Evolutionary conservation across 1,140 invertebrate species (phyloP), one percentile per base, ranked within the genome.

Genomic region (Listronotus oregonensis): DNA sequence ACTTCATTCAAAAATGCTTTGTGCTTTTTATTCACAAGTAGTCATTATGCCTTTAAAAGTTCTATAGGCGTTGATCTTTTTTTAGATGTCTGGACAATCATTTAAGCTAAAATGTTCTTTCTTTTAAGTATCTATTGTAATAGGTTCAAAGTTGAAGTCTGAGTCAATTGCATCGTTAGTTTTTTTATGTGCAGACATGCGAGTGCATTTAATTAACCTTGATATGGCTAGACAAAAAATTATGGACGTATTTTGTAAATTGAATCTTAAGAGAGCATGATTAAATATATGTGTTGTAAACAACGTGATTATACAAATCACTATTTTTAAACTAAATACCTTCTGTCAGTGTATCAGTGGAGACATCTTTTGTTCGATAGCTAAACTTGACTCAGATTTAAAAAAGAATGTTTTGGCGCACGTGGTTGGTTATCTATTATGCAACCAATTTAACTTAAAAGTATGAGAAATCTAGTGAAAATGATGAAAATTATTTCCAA

Each of bases 81-180:
- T 44, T 44, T 46, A 52, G n/a, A 46, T 46, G 55, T 58, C 55
- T 58, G 34, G 55, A 39, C 55, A 46, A 8, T 58, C 15, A 58
- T 58, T 58, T 43, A 58, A 58, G 17, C 17, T 43, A 44, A 58
- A 40, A 58, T 21, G 43, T 58, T 46, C 18, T 58, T 43, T 46
- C 43, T 58, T 58, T 58, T 55, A 55, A 55, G 39, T 31, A 55
- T 55, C 52, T 55, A 55, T 58, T 58, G 40, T 44, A 58, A 46
- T 46, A 58, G 55, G 40, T 43, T 58, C 40, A 44, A 58, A 58
- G 55, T 58, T 58, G 55, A 46, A 58, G 15, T 7, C 31, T 43
- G 34, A 32, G 32, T 39, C 32, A 39, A 42, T 55, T 55, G 32
- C 32, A 39, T 27, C 52, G 8, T 3, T 11, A 11, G 6, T 42